These are phyloP conservation scores for Laupala kohalensis DNA, from an alignment of 1,140 invertebrate species.

Conservation along the genomic window DNA sequence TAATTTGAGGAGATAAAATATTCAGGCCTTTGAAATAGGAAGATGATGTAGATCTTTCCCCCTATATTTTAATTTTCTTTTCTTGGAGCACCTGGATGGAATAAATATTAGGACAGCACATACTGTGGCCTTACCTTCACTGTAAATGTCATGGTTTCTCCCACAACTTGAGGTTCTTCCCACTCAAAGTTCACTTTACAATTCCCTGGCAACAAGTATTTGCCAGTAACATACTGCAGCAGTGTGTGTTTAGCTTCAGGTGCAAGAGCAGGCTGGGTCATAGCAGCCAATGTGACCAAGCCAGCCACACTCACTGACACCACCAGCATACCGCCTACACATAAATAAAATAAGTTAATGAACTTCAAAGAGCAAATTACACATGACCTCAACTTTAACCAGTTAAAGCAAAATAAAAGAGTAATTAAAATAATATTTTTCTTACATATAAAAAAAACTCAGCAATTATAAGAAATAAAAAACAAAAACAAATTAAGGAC, in stretches of 20 bases:
- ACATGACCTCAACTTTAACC: not conserved
- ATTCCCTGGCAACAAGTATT: conserved; percentile 75
- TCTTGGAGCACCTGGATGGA: no score
- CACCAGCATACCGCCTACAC: conserved; percentile 65
- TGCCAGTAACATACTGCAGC: conserved; percentile 80
- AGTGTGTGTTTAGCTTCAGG: conserved; percentile 77
- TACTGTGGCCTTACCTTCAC: conserved; percentile 61
- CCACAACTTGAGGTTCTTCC: conserved; percentile 74
- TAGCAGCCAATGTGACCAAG: conserved; percentile 69
- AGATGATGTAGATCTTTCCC: no score
- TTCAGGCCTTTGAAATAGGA: no score
- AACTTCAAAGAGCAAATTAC: not conserved
- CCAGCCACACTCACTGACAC: conserved; percentile 74
- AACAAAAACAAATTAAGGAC: no score
- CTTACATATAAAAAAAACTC: no score
- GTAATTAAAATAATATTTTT: no score
- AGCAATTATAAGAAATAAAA: no score
- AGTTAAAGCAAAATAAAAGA: not conserved
- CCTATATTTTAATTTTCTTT: no score
- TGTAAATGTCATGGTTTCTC: conserved; percentile 78
- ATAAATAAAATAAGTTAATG: no score
- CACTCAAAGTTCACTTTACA: conserved; percentile 75
- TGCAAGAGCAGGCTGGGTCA: conserved; percentile 71
- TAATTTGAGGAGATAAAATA: no score
- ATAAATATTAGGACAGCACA: no score